These are phyloP conservation scores for Lophius piscatorius DNA, from an alignment of 2,113 vertebrate genomes.

Conservation along the genomic window DNA sequence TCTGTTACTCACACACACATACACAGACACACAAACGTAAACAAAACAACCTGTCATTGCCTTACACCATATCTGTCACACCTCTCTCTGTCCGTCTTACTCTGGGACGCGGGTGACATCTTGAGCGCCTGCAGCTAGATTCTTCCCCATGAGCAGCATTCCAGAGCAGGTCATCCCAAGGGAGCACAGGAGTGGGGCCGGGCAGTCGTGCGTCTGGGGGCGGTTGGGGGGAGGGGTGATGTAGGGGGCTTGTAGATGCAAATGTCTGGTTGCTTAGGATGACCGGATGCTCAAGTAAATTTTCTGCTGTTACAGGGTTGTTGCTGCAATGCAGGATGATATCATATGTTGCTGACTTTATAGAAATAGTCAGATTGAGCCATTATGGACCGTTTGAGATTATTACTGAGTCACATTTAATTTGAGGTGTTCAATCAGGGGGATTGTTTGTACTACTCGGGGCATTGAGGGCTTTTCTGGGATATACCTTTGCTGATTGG, in stretches of 20 bases:
- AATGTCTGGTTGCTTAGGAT: constrained; percentile 21
- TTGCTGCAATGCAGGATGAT: too few species aligned
- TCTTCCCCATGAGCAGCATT: constrained; percentile 82
- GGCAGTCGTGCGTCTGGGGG: constrained; percentile 45
- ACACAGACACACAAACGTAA: background rate
- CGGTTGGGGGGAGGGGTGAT: background rate
- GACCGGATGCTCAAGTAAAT: too few species aligned
- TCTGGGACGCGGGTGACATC: constrained; percentile 72
- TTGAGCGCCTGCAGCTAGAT: constrained; percentile 81
- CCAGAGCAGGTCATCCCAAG: constrained; percentile 76
- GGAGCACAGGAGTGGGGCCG: constrained; percentile 56
- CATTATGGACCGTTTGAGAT: too few species aligned
- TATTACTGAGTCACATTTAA: too few species aligned
- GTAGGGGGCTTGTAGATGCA: constrained; percentile 42
- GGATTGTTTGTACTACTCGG: too few species aligned
- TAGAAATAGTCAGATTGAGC: too few species aligned
- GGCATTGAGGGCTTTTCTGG: too few species aligned
- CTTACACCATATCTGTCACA: constrained; percentile 55
- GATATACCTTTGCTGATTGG: too few species aligned
- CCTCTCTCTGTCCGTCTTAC: constrained; percentile 32
- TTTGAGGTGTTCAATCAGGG: too few species aligned
- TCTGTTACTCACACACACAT: constrained; percentile 31
- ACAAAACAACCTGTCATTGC: constrained; percentile 49
- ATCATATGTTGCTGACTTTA: too few species aligned
- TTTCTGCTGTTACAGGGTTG: too few species aligned